Evolutionary conservation across 2,888 invertebrate species (phyloP), one percentile per base, ranked within the genome.

Genomic region (Theretra japonica): DNA sequence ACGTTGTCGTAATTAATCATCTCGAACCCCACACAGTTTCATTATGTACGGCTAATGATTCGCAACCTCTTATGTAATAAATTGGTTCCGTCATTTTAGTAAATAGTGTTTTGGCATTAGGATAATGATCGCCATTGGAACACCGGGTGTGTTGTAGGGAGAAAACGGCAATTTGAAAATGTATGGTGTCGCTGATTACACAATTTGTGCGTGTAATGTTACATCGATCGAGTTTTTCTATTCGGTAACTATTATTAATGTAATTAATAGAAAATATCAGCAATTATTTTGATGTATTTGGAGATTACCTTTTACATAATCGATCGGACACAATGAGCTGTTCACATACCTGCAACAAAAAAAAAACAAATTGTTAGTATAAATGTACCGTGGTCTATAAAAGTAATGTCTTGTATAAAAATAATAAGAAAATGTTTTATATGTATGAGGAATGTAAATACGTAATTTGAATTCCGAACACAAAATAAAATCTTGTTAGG

Each of bases 1-100:
- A 73, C 72, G 72, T 58, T 28, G 74, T 57, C 74, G 75, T 75
- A 74, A 89, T 90, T 85, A 88, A 90, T 89, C 86, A 88, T 81
- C 70, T 50, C 41, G 71, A 76, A 73, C 85, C 85, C 84, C 75
- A 76, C 53, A 75, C 78, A 72, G 69, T 75, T 76, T 77, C 75
- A 76, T 74, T 80, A 82, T 23, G 65, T 76, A 73, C 69, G 74
- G 77, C 82, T 84, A 86, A 88, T 85, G 84, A 85, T 85, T 85
- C 74, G 84, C 83, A 82, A 83, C 74, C 79, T 82, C 77, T 82
- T 48, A 23, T 48, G 60, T 33, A 77, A 80, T 72, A 72, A 77
- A 83, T 86, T 79, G 72, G 78, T 83, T 80, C 77, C 79, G 75
- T 76, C 76, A 75, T 82, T 80, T 79, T 75, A 69, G 70, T 72